Base-by-base conservation (phyloP, 2,113 vertebrate species). In the Psettodes erumei region DNA sequence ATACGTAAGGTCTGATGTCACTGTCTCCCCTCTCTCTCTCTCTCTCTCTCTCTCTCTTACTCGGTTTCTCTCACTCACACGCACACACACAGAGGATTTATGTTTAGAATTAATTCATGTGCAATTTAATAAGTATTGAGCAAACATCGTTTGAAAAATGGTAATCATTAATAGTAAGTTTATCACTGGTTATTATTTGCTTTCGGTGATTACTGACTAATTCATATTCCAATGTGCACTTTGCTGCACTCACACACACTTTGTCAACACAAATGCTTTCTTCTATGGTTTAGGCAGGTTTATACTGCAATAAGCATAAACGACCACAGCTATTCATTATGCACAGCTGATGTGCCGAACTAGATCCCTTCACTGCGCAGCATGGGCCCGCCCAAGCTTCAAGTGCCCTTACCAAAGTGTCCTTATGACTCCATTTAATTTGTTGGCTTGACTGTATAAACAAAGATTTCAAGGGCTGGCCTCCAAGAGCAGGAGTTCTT, bases 1-100 rank as follows among this genome's bases (percentile, higher is more conserved):
- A 42, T 35, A 85, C 84, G 83, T 85, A 79, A 62, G 70, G 71
- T 70, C 61, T 89, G 90, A 90, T 85, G 85, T 90, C 86, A 91
- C 68, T 75, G 77, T 50, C 77, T 60, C 68, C 47, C 19, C 27
- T 37, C 40, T 35, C 62, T 43, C 27, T 66, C 21, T 76, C 45
- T 48, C 48, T 40, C 21, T 27, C 33, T 42, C 38, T 51, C 18
- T 1, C 55, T 33, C 18, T n/a, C 19, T 37, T 12, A 27, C 16
- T 54, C 15, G 63, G 40, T 50, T 16, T 48, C 68, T 47, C n/a
- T n/a, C n/a, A n/a, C n/a, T n/a, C 33, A 37, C 37, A 38, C 43
- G 40, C 47, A 32, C 65, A 51, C 45, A 32, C 55, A 66, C 47
- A 42, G 38, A 63, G 19, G 23, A 40, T 48, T 55, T 55, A 23